Percentiles rank a stretch among this genome's conserved stretches.
These are phyloP conservation scores for Drosophila austrosaltans DNA, from an alignment of 2,888 invertebrate genomes.

Conservation along the genomic window DNA sequence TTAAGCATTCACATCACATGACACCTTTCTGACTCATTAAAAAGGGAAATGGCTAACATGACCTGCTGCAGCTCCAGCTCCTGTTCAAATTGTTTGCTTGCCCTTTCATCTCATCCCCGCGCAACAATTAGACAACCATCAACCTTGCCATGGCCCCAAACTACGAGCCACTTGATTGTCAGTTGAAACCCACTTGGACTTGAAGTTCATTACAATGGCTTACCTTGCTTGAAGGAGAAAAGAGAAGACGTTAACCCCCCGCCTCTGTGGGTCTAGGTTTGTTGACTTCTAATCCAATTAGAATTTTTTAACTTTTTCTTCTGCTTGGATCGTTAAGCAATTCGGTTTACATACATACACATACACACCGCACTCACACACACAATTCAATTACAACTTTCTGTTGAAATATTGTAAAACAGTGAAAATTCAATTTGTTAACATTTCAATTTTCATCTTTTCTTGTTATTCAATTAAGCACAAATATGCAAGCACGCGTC, in stretches of 20 bases:
- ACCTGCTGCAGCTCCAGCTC: slow-evolving; percentile 16
- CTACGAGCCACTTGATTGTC: slow-evolving; percentile 45
- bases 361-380: slow-evolving; percentile 11
- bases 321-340: slow-evolving; percentile 57
- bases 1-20: slow-evolving; percentile 71
- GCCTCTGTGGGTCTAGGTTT: slow-evolving; percentile 42
- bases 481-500: slow-evolving; percentile 37
- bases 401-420: slow-evolving; percentile 26
- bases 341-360: slow-evolving; percentile 29
- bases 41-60: slow-evolving; percentile 13
- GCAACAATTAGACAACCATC: slow-evolving; percentile 57
- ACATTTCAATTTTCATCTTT: slow-evolving; percentile 77
- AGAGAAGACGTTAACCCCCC: slow-evolving; percentile 17
- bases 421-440: slow-evolving; percentile 74
- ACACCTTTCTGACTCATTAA: slow-evolving; percentile 61
- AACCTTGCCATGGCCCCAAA: slow-evolving; percentile 41
- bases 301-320: slow-evolving; percentile 58
- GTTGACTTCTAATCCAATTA: slow-evolving; percentile 77
- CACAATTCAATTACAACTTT: slow-evolving; percentile 38
- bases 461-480: slow-evolving; percentile 72
- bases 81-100: background rate
- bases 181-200: slow-evolving; percentile 37
- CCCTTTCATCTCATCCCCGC: background rate
- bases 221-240: slow-evolving; percentile 50
- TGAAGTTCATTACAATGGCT: slow-evolving; percentile 59